phyloP scores from a whole-genome alignment of 2,113 vertebrate genomes.

The Albula glossodonta region DNA sequence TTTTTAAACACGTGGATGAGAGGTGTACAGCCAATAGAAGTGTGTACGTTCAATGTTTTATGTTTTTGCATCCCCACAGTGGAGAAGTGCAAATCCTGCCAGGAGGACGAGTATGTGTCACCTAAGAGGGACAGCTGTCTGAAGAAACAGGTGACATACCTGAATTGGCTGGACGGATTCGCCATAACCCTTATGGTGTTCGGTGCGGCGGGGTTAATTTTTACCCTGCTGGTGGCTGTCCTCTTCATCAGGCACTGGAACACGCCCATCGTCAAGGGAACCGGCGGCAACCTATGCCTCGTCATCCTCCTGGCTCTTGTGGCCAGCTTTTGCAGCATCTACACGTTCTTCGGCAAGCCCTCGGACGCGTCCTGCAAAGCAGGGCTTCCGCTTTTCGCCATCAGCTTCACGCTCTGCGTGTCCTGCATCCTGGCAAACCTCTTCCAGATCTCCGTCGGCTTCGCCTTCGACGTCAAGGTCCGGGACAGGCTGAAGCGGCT shows the following conservation, averaged over 20 bases:
- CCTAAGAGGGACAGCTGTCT: slow-evolving; percentile 33
- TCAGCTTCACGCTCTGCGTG: slow-evolving; percentile 55
- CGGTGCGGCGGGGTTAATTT: slow-evolving; percentile 26
- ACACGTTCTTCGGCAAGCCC: slow-evolving; percentile 43
- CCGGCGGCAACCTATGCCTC: slow-evolving; percentile 56
- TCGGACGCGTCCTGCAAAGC: slow-evolving; percentile 11
- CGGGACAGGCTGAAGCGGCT: slow-evolving; percentile 41
- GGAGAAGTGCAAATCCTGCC: slow-evolving; percentile 21
- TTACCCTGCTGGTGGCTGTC: slow-evolving; percentile 33
- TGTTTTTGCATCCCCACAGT: slow-evolving; percentile 22
- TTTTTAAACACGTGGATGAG: no score
- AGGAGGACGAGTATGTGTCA: slow-evolving; percentile 21
- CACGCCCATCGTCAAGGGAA: slow-evolving; percentile 59
- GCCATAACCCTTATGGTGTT: slow-evolving; percentile 34
- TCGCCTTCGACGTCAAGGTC: slow-evolving; percentile 39
- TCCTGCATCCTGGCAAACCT: slow-evolving; percentile 62
- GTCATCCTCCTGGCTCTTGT: slow-evolving; percentile 56
- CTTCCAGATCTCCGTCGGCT: slow-evolving; percentile 58
- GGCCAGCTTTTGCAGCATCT: slow-evolving; percentile 43
- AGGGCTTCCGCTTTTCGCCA: slow-evolving; percentile 49
- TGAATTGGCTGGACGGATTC: slow-evolving; percentile 39
- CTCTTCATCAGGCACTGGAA: slow-evolving; percentile 41
- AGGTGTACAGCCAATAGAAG: no score
- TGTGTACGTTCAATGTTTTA: no score
- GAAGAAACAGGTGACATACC: slow-evolving; percentile 30